Evolutionary conservation across 1,140 invertebrate genomes (phyloP).

Genomic region (Dendroctonus ponderosae): DNA sequence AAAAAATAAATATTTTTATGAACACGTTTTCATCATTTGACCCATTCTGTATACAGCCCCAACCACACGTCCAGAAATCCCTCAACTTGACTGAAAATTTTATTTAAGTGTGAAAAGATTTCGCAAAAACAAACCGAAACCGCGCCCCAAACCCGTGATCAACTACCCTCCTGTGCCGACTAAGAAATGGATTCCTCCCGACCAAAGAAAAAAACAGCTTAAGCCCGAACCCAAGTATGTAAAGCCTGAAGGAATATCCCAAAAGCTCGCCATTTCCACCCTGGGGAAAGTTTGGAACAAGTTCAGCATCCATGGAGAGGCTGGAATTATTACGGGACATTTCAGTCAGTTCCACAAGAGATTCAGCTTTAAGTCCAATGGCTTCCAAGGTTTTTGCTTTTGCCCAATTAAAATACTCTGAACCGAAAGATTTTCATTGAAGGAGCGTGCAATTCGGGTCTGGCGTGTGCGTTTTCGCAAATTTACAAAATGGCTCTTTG

Average conservation of each 20-base stretch:
- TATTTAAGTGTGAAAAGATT: constrained; percentile 6
- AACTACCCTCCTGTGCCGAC: constrained; percentile 44
- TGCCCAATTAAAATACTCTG: not conserved
- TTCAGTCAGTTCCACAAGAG: constrained; percentile 42
- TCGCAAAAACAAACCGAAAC: constrained; percentile 22
- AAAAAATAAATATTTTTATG: not conserved
- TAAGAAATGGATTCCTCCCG: constrained; percentile 47
- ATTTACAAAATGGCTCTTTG: constrained; percentile 42
- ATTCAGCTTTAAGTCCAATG: constrained; percentile 41
- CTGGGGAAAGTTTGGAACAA: constrained; percentile 44
- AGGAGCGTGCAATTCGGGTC: constrained; percentile 43
- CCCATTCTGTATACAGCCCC: too few relatives aligned
- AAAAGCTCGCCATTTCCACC: constrained; percentile 41
- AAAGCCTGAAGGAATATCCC: constrained; percentile 40
- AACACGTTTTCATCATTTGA: too few relatives aligned
- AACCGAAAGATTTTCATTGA: constrained; percentile 5
- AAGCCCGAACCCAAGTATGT: constrained; percentile 33
- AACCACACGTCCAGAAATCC: too few relatives aligned
- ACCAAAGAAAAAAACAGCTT: constrained; percentile 36
- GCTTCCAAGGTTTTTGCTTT: constrained; percentile 39
- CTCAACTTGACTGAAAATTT: too few relatives aligned
- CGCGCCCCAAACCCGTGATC: constrained; percentile 33
- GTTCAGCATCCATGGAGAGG: constrained; percentile 32
- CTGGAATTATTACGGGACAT: constrained; percentile 34
- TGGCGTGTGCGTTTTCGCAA: constrained; percentile 41